Percentiles rank a stretch among this genome's conserved stretches.
Conservation (phyloP, 2,888 invertebrate genomes). For the Zygogramma bicolorata region DNA sequence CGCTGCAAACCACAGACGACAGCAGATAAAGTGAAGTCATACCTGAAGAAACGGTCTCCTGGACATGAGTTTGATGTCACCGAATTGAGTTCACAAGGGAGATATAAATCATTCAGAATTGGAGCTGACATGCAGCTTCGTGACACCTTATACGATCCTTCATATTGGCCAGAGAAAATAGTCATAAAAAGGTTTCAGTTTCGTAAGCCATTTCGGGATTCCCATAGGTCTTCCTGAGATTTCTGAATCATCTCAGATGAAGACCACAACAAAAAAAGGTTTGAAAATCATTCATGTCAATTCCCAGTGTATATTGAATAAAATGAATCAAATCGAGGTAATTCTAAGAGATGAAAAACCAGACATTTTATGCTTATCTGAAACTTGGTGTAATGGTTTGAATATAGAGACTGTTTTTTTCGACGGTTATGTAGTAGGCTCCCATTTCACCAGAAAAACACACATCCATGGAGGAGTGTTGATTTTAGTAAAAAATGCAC, state of each 20-base stretch:
- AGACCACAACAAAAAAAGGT: neutral
- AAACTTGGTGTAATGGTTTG: neutral
- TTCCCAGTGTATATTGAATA: neutral
- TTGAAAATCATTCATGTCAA: neutral
- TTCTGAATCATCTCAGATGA: neutral
- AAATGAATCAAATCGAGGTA: neutral
- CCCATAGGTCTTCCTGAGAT: neutral
- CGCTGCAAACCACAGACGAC: neutral
- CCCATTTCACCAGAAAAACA: neutral
- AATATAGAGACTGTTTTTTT: neutral
- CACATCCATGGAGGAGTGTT: neutral
- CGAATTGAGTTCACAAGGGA: neutral
- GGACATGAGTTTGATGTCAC: neutral
- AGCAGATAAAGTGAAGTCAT: neutral
- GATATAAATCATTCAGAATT: neutral
- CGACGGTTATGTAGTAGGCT: neutral
- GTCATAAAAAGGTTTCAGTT: neutral
- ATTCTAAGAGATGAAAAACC: neutral
- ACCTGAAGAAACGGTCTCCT: neutral
- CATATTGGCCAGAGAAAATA: neutral
- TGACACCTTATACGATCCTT: neutral
- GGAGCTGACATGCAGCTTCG: neutral
- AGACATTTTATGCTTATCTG: neutral
- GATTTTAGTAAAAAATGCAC: neutral
- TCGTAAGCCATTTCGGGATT: neutral